Evolutionary conservation across 2,113 vertebrate species (phyloP), one percentile per base, ranked within the genome.

Genomic region (Ia io): DNA sequence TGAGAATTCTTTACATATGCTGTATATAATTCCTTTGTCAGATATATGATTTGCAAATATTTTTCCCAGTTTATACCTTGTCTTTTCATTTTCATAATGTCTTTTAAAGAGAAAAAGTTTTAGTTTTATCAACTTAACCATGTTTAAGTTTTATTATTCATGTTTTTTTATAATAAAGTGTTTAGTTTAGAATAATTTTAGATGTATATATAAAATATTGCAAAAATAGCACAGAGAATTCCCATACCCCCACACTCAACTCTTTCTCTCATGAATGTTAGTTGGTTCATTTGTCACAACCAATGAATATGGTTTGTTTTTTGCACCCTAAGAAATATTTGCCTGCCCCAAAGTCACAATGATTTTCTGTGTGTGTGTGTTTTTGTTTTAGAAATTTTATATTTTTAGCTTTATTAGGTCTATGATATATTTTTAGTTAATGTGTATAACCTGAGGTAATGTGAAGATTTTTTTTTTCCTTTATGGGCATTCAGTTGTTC

Each of bases 331-430:
- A 76, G 67, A 61, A 40, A 59, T 67, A 23, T 88, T 88, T 83
- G 51, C n/a, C 25, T 83, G 74, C 32, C 9, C 28, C 53, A 63
- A 95, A 83, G 53, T 83, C 47, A 90, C 51, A 61, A 22, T 90
- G 44, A 59, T 90, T 88, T 84, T 88, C 23, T 77, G 20, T 22
- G 61, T 86, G 88, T 84, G n/a, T 4, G 22, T 49, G 30, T 71
- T 17, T 22, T 77, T 86, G 80, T 84, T 44, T 49, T n/a, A 70
- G 25, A 93, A 70, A 47, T 70, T 69, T 61, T 84, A 56, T 76
- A 83, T 6, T 25, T 95, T 91, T 93, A 84, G n/a, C 32, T 83
- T 84, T 84, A 42, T 61, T 96, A 67, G 18, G 28, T 61, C 17
- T 77, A 9, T 89, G 42, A 70, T 49, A 79, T 1, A 32, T 73